These are phyloP conservation scores for Parasteatoda tepidariorum DNA, from an alignment of 1,140 invertebrate species.

Conservation along the genomic window DNA sequence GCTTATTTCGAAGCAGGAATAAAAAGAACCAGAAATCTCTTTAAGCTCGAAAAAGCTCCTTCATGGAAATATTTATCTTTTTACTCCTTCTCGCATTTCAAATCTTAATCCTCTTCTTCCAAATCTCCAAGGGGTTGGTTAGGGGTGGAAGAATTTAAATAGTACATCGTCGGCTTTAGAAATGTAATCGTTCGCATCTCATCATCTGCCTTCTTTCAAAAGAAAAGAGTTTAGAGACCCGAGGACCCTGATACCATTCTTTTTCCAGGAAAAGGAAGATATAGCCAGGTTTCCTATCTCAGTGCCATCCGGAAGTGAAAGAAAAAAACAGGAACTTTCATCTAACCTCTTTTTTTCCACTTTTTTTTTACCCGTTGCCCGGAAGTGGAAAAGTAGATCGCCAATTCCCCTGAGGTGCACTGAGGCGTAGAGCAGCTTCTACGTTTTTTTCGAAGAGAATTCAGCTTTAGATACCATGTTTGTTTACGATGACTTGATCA, in stretches of 20 bases:
- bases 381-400: constrained; percentile 32
- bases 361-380: background rate
- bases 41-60: background rate
- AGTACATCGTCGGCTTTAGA: background rate
- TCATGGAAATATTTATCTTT: background rate
- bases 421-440: background rate
- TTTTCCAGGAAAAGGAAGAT: background rate
- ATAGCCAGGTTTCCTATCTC: background rate
- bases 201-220: background rate
- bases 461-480: constrained; percentile 2
- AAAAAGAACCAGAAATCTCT: background rate
- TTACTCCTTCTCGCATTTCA: background rate
- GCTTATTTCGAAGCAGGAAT: background rate
- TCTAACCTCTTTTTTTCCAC: background rate
- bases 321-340: constrained; percentile 14
- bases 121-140: background rate
- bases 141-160: background rate
- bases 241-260: background rate
- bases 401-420: background rate
- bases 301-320: background rate
- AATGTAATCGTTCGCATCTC: background rate
- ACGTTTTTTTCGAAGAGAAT: background rate
- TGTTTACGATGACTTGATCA: constrained; percentile 7
- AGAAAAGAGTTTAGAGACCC: background rate
- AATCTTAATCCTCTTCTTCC: background rate